Evolutionary conservation across 2,888 invertebrate genomes (phyloP).

Genomic region (Patella pellucida): DNA sequence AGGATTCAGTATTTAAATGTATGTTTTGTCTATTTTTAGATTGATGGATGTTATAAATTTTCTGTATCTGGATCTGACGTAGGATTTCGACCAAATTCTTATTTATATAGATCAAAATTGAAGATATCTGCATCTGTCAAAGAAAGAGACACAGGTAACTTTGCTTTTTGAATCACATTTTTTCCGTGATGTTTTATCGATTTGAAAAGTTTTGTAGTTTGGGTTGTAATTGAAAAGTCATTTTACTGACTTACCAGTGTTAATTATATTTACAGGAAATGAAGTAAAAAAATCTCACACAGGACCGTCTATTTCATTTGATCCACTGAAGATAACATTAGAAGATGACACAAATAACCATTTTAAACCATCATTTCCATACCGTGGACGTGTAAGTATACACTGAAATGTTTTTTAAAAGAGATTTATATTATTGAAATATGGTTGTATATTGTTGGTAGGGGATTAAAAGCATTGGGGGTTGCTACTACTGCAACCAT

Average conservation of each 20-base stretch:
- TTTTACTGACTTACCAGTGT: background rate
- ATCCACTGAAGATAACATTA: slow-evolving; percentile 42
- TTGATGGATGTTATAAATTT: slow-evolving; percentile 56
- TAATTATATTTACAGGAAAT: slow-evolving; percentile 36
- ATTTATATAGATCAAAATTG: slow-evolving; percentile 39
- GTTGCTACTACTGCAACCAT: no score
- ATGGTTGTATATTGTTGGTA: no score
- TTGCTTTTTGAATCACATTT: no score
- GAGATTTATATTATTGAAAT: no score
- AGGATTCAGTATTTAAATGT: no score
- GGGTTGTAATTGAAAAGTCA: no score
- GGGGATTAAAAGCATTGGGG: no score
- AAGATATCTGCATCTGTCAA: slow-evolving; percentile 51
- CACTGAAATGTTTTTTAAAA: background rate
- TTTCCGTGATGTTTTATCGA: no score
- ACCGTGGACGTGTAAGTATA: slow-evolving; percentile 50
- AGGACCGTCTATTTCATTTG: slow-evolving; percentile 41
- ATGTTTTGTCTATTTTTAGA: slow-evolving; percentile 37
- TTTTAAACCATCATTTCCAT: slow-evolving; percentile 81
- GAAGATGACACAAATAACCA: slow-evolving; percentile 74
- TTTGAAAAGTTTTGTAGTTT: no score
- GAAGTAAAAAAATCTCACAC: slow-evolving; percentile 34
- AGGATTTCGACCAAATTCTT: slow-evolving; percentile 33
- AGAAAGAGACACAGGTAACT: slow-evolving; percentile 55
- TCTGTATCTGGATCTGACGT: slow-evolving; percentile 42